Evolutionary conservation across 2,888 invertebrate species (phyloP).

Genomic region (Dicranocentrus wangi): DNA sequence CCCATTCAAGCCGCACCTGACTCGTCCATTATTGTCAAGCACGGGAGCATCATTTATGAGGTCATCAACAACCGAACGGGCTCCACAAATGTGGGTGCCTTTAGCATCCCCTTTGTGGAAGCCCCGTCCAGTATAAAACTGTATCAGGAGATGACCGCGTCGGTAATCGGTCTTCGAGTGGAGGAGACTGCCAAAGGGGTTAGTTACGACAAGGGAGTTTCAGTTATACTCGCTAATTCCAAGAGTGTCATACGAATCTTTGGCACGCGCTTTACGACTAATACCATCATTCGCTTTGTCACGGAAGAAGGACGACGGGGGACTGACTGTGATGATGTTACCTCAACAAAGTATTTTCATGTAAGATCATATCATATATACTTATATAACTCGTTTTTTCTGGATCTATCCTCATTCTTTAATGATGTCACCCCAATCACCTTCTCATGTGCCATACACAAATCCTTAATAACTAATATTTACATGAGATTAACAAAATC

Average conservation of each 20-base stretch:
- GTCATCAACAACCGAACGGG: conserved; percentile 40
- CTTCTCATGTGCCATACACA: conserved; percentile 2
- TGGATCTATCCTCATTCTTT: not conserved
- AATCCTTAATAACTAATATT: too few species aligned
- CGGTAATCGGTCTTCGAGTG: conserved; percentile 68
- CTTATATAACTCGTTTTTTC: not conserved
- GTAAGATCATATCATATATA: too few species aligned
- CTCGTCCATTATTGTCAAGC: conserved; percentile 40
- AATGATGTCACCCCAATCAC: too few species aligned
- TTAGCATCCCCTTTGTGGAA: conserved; percentile 21
- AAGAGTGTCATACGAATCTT: conserved; percentile 82
- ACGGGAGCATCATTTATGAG: conserved; percentile 50
- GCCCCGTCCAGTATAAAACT: not conserved
- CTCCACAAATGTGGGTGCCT: conserved; percentile 20
- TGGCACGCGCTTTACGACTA: conserved; percentile 81
- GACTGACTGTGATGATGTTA: conserved; percentile 70
- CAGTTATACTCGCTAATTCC: conserved; percentile 80
- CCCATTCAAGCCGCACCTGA: conserved; percentile 40
- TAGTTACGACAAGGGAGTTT: conserved; percentile 78
- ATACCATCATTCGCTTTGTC: conserved; percentile 76
- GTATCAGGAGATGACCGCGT: conserved; percentile 57
- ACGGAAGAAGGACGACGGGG: conserved; percentile 68
- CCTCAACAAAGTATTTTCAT: conserved; percentile 67
- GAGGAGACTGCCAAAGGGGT: conserved; percentile 71
- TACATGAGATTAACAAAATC: not conserved